Percentiles rank a stretch among this genome's conserved stretches.
Evolutionary conservation across 2,888 invertebrate genomes (phyloP).

Genomic region (Morpho deidamia): DNA sequence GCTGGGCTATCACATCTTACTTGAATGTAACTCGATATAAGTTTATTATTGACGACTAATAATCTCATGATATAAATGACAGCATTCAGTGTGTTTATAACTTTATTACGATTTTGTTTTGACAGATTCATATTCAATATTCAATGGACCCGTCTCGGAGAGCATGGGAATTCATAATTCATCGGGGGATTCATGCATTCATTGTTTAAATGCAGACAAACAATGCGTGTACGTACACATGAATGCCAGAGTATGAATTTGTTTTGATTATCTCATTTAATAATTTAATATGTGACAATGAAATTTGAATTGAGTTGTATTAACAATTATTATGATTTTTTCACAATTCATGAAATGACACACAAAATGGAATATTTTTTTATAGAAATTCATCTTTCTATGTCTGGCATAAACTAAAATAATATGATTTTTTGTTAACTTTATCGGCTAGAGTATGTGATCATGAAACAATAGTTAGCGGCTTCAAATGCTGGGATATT

Average conservation of each 20-base stretch:
- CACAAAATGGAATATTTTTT: no score
- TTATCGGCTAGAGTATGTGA: no score
- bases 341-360: no score
- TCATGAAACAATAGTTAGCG: no score
- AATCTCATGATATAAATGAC: not conserved
- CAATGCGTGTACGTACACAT: slow-evolving; percentile 6
- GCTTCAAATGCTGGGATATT: no score
- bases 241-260: not conserved
- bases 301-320: not conserved
- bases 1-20: not conserved
- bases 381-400: no score
- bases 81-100: not conserved
- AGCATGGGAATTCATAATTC: slow-evolving; percentile 22
- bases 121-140: slow-evolving; percentile 34
- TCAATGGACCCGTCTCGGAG: slow-evolving; percentile 27
- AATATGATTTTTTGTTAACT: no score
- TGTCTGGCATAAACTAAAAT: no score
- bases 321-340: no score
- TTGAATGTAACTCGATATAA: not conserved
- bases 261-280: not conserved
- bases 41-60: not conserved
- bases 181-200: slow-evolving; percentile 12
- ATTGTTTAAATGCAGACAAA: slow-evolving; percentile 16
- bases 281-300: slow-evolving; percentile 1
- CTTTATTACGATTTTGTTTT: slow-evolving; percentile 40